Evolutionary conservation across 2,797 vertebrate species (phyloP).

Genomic region (Danio tinwini): DNA sequence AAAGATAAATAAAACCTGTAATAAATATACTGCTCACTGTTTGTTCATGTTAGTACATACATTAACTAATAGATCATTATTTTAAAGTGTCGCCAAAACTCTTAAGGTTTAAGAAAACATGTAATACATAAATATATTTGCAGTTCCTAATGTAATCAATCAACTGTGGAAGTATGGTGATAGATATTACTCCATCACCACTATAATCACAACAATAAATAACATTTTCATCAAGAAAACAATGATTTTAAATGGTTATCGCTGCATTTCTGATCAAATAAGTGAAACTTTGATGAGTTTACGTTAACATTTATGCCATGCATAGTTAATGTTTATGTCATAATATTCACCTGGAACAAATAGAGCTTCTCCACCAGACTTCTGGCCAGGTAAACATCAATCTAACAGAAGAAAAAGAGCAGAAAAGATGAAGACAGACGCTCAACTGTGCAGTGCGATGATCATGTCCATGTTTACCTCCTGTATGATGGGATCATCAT

Average conservation of each 20-base stretch:
- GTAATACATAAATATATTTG: too few species aligned
- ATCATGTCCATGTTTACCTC: conserved; percentile 80
- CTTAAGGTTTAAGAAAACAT: too few species aligned
- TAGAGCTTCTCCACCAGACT: conserved; percentile 96
- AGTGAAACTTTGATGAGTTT: not conserved
- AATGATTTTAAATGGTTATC: not conserved
- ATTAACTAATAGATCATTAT: too few species aligned
- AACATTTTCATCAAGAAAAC: not conserved
- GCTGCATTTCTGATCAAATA: not conserved
- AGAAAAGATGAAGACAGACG: not conserved
- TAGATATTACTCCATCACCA: too few species aligned
- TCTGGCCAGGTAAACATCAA: conserved; percentile 96
- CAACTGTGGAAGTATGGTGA: too few species aligned
- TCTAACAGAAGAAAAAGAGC: conserved; percentile 73
- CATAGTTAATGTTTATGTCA: too few species aligned
- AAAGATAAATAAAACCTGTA: too few species aligned
- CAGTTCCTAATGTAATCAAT: too few species aligned
- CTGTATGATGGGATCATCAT: conserved; percentile 97
- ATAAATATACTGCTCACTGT: too few species aligned
- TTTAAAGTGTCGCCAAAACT: too few species aligned
- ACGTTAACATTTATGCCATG: too few species aligned
- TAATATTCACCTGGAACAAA: conserved; percentile 90
- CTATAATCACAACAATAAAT: not conserved
- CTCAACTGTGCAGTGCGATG: not conserved
- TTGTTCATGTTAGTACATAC: too few species aligned